These are phyloP conservation scores for Malurus elegans DNA, from an alignment of 2,113 vertebrate species.

Conservation along the genomic window DNA sequence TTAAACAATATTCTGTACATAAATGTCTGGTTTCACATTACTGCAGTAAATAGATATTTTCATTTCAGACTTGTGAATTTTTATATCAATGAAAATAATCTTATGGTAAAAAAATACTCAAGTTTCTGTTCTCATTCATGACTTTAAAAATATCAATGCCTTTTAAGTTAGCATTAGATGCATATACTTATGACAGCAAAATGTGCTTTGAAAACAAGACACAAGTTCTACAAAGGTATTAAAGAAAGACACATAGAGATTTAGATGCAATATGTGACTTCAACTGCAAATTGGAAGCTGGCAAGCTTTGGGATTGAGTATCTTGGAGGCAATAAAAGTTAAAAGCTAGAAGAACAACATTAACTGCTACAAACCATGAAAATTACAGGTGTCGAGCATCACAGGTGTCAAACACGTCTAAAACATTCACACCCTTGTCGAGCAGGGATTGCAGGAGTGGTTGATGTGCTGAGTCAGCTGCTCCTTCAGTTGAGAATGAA, in stretches of 20 bases:
- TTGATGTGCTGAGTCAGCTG: neutral
- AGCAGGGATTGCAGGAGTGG: neutral
- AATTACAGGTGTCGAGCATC: neutral
- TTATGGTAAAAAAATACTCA: rapidly evolving
- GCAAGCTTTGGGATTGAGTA: neutral
- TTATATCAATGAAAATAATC: neutral
- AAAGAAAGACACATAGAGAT: neutral
- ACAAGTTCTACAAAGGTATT: neutral
- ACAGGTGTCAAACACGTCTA: neutral
- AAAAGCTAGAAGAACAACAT: neutral
- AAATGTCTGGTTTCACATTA: neutral
- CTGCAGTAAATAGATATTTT: neutral
- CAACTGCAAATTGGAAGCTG: neutral
- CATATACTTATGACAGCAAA: neutral
- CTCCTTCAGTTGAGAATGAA: neutral
- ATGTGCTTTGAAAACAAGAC: neutral
- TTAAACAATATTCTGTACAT: neutral
- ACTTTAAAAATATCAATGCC: neutral
- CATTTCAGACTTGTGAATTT: neutral
- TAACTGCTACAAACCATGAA: neutral
- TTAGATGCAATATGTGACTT: rapidly evolving
- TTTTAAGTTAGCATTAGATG: neutral
- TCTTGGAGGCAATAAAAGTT: neutral
- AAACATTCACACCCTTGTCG: neutral
- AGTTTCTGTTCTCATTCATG: neutral